Evolutionary conservation across 35 echinoderm and acorn worm genomes (phyloP).

Genomic region (Acanthaster planci): DNA sequence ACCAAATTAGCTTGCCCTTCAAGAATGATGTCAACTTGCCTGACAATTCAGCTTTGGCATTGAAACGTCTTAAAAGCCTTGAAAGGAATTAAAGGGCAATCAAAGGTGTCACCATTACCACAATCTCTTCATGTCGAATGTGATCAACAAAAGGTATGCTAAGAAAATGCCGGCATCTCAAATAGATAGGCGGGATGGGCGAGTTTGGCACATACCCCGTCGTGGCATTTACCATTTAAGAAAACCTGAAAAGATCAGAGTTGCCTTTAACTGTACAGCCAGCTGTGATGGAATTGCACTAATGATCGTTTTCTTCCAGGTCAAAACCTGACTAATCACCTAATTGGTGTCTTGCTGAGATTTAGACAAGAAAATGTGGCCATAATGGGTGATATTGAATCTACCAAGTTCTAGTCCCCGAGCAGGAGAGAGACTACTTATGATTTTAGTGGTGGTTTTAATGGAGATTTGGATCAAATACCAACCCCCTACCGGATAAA

Average conservation of each 20-base stretch:
- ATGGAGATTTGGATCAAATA: neutral
- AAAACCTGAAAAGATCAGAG: slow-evolving; percentile 18
- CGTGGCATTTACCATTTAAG: neutral
- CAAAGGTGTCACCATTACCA: too few relatives aligned
- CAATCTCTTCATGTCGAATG: too few relatives aligned
- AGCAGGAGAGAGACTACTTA: too few relatives aligned
- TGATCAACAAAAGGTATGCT: too few relatives aligned
- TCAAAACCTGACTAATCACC: too few relatives aligned
- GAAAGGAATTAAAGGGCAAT: too few relatives aligned
- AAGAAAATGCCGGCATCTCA: neutral
- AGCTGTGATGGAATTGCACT: too few relatives aligned
- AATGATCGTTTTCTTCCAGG: too few relatives aligned
- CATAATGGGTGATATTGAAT: slow-evolving; percentile 20
- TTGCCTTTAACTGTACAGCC: slow-evolving; percentile 28
- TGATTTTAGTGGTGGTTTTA: too few relatives aligned
- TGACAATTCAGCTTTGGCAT: slow-evolving; percentile 14
- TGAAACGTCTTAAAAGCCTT: slow-evolving; percentile 2
- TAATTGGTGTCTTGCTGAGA: slow-evolving; percentile 31
- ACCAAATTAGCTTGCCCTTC: neutral
- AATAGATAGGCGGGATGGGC: neutral
- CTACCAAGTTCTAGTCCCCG: too few relatives aligned
- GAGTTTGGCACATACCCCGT: slow-evolving; percentile 7
- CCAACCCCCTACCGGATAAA: neutral
- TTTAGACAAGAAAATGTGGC: slow-evolving; percentile 9
- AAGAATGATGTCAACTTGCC: slow-evolving; percentile 1